phyloP scores from a whole-genome alignment of 2,113 vertebrate species.

The Ascaphus truei region DNA sequence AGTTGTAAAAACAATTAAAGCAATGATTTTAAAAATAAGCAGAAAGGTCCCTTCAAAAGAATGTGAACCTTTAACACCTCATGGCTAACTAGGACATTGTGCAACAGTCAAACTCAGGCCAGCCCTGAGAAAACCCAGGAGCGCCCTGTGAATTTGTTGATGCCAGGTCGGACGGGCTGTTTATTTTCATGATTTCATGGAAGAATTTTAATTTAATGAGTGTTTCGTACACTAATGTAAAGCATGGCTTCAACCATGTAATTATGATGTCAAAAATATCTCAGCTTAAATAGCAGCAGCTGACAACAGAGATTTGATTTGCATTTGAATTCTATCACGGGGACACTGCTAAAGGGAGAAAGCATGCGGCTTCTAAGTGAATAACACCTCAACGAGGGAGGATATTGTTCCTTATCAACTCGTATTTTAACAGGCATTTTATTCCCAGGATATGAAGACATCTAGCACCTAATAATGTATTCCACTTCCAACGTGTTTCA shows the following conservation, averaged over 20 bases:
- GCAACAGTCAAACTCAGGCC: slow-evolving; percentile 57
- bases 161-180: slow-evolving; percentile 90
- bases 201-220: slow-evolving; percentile 97
- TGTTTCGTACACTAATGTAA: slow-evolving; percentile 88
- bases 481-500: neutral
- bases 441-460: slow-evolving; percentile 14
- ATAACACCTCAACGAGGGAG: slow-evolving; percentile 51
- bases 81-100: slow-evolving; percentile 56
- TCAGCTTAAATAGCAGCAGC: slow-evolving; percentile 81
- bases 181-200: slow-evolving; percentile 96
- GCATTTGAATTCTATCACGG: slow-evolving; percentile 66
- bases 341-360: slow-evolving; percentile 55
- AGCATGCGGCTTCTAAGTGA: slow-evolving; percentile 46
- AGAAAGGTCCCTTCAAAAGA: slow-evolving; percentile 65
- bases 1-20: slow-evolving; percentile 82
- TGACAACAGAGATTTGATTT: slow-evolving; percentile 66
- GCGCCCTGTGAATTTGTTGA: slow-evolving; percentile 79
- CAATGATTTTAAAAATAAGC: slow-evolving; percentile 77
- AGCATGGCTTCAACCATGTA: slow-evolving; percentile 77
- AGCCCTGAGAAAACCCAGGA: slow-evolving; percentile 84
- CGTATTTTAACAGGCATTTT: neutral
- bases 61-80: slow-evolving; percentile 83
- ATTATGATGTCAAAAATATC: slow-evolving; percentile 93
- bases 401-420: slow-evolving; percentile 13
- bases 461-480: slow-evolving; percentile 10